These are phyloP conservation scores for Alosa alosa DNA, from an alignment of 2,113 vertebrate species.

Conservation along the genomic window DNA sequence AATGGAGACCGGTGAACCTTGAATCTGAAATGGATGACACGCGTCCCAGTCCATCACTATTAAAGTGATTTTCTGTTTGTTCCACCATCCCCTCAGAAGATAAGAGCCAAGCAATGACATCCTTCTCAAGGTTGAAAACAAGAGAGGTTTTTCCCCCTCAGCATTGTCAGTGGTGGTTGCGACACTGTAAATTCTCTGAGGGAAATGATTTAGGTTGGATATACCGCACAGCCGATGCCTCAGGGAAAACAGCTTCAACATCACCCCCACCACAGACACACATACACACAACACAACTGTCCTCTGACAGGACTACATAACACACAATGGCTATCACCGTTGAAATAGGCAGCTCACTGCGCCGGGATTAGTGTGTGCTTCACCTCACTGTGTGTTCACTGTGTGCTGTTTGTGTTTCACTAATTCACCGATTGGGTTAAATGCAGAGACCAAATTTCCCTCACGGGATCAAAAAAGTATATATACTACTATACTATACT, in stretches of 20 bases:
- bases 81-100: background rate
- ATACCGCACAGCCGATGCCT: constrained; percentile 15
- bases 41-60: background rate
- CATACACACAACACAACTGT: constrained; percentile 19
- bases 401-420: too few relatives aligned
- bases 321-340: background rate
- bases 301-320: constrained; percentile 19
- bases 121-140: constrained; percentile 36
- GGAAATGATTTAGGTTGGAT: constrained; percentile 39
- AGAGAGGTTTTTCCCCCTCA: constrained; percentile 8
- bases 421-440: too few relatives aligned
- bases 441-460: too few relatives aligned
- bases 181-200: constrained; percentile 36
- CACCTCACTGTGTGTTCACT: too few relatives aligned
- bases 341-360: too few relatives aligned
- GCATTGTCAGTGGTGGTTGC: constrained; percentile 10
- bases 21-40: background rate
- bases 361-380: too few relatives aligned
- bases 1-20: background rate
- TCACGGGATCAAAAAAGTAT: too few relatives aligned
- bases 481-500: too few relatives aligned
- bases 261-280: background rate
- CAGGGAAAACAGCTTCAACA: background rate
- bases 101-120: constrained; percentile 25
- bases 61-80: background rate